Conservation (phyloP, 2,888 invertebrate species). For the Netelia melanura region DNA sequence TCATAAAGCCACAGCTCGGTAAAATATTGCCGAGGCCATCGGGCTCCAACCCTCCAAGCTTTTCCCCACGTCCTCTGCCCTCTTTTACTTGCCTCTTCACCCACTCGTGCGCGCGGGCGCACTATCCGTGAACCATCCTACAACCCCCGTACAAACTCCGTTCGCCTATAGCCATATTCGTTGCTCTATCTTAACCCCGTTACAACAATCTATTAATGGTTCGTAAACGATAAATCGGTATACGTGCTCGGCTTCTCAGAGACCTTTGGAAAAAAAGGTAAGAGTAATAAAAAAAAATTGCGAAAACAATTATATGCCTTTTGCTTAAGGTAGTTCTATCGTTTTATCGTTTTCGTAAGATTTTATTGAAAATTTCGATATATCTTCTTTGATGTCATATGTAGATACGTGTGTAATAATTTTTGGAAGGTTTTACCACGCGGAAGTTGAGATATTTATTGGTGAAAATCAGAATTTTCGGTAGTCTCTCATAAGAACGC, state of each 20-base stretch:
- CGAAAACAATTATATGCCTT: too few species aligned
- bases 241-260: constrained; percentile 13
- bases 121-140: constrained; percentile 22
- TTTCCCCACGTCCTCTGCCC: constrained; percentile 70
- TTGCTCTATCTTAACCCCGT: constrained; percentile 83
- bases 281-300: constrained; percentile 1
- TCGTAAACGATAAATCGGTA: constrained; percentile 79
- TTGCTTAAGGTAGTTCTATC: too few species aligned
- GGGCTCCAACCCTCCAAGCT: constrained; percentile 64
- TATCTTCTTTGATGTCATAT: too few species aligned
- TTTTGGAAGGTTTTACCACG: too few species aligned
- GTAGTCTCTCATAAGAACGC: too few species aligned
- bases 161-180: constrained; percentile 72
- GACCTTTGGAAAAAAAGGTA: constrained; percentile 2
- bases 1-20: constrained; percentile 84
- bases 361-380: too few species aligned
- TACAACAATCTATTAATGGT: constrained; percentile 83
- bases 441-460: too few species aligned
- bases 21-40: constrained; percentile 81
- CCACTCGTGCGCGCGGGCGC: constrained; percentile 6
- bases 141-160: constrained; percentile 24
- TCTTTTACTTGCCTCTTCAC: constrained; percentile 54
- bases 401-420: too few species aligned
- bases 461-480: too few species aligned
- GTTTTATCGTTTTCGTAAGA: too few species aligned